phyloP scores from a whole-genome alignment of 2,888 invertebrate species.

The Leptinotarsa rubiginosa region DNA sequence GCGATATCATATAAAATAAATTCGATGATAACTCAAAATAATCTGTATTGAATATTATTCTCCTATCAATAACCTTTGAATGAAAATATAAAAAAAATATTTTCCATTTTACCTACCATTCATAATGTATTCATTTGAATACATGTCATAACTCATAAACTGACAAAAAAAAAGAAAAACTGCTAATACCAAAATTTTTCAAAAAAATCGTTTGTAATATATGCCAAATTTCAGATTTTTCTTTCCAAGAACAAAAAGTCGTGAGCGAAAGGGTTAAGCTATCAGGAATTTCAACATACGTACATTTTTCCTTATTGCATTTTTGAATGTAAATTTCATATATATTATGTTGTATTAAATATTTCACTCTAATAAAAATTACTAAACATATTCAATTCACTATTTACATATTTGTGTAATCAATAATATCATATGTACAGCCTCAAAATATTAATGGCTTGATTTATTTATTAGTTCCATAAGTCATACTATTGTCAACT shows the following conservation, averaged over 20 bases:
- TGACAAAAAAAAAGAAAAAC: slow-evolving; percentile 6
- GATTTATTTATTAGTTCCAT: too few species aligned
- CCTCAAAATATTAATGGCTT: too few species aligned
- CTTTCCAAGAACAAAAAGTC: slow-evolving; percentile 12
- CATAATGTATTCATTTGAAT: slow-evolving; percentile 16
- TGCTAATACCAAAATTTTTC: slow-evolving; percentile 17
- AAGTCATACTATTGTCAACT: too few species aligned
- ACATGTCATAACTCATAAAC: slow-evolving; percentile 11
- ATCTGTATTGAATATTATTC: slow-evolving; percentile 14
- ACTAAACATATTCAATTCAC: too few species aligned
- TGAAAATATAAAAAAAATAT: slow-evolving; percentile 13
- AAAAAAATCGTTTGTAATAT: slow-evolving; percentile 15
- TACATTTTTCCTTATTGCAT: too few species aligned
- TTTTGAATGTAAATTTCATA: too few species aligned
- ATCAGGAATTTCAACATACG: too few species aligned
- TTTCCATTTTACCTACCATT: slow-evolving; percentile 17
- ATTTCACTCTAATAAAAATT: too few species aligned
- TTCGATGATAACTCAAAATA: slow-evolving; percentile 15
- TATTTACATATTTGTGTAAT: too few species aligned
- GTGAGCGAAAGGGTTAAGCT: slow-evolving; percentile 4
- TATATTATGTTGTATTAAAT: too few species aligned
- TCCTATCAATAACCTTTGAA: slow-evolving; percentile 19
- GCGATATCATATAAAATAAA: slow-evolving; percentile 11
- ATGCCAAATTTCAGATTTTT: slow-evolving; percentile 17
- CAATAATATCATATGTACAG: too few species aligned